Base-by-base conservation (phyloP, 2,888 invertebrate species). In the Nesidiocoris tenuis region DNA sequence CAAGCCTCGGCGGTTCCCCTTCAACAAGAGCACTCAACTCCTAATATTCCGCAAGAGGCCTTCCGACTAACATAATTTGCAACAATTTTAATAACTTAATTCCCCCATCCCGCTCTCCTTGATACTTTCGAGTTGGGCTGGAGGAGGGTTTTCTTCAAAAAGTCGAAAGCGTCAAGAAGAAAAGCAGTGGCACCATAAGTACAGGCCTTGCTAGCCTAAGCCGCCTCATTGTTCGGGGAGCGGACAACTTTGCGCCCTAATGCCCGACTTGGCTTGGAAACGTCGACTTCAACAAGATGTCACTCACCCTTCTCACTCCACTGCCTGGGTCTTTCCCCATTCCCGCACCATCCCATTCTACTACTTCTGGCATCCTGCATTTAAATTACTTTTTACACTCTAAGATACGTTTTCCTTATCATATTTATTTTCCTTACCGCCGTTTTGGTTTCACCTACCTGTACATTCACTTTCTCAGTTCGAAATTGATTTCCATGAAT, bases 61-160 rank as follows among this genome's bases (percentile, higher is more conserved):
- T 39, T 39, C 39, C 23, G 22, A 22, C 63, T 70, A 59, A 70
- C 59, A 57, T 59, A 70, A 70, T 70, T 70, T 70, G 70, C 22
- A 70, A 70, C 70, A 70, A 70, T 70, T 70, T 68, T 59, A 70
- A 70, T 70, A 70, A 70, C 70, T 70, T 70, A 70, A 70, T 70
- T 70, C 70, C 59, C 24, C 24, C 59, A 70, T 70, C 59, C 70
- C 59, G 17, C 24, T 25, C 22, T 25, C 19, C 17, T 22, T 63
- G 5, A 9, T 3, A 16, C 63, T 63, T 21, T 5, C 16, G 23
- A 12, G 17, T 17, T 17, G 19, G 7, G 63, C 7, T 63, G 63
- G 17, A 9, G 9, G 18, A 59, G 5, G n/a, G 23, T 21, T 22
- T n/a, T 57, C 23, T 70, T 70, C 59, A 17, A 56, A 24, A 59